Evolutionary conservation across 1,140 invertebrate genomes (phyloP).

Genomic region (Drosophila rufa): DNA sequence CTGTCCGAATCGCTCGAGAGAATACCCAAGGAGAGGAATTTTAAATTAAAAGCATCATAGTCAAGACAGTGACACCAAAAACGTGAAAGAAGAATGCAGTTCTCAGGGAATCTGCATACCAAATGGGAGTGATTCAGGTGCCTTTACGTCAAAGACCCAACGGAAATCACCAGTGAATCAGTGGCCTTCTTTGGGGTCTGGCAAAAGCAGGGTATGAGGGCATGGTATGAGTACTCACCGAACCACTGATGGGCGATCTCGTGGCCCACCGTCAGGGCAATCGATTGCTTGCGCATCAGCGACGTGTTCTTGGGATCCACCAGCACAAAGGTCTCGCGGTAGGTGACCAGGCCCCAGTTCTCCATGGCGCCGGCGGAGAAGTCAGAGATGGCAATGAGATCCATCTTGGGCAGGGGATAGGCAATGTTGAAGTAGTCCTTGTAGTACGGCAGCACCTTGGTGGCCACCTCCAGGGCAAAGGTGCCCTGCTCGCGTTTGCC

Average conservation of each 20-base stretch:
- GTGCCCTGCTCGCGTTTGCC: conserved; percentile 96
- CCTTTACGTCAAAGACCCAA: conserved; percentile 5
- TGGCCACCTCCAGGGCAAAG: conserved; percentile 95
- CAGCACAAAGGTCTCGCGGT: conserved; percentile 92
- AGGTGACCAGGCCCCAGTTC: conserved; percentile 94
- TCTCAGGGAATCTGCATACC: conserved; percentile 16
- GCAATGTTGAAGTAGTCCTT: conserved; percentile 97
- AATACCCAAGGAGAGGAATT: neutral
- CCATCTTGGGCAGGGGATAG: conserved; percentile 98
- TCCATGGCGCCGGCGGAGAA: conserved; percentile 98
- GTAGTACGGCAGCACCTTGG: conserved; percentile 95
- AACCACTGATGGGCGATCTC: conserved; percentile 97
- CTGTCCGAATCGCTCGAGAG: neutral
- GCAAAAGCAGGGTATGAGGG: neutral
- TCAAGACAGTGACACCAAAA: conserved; percentile 22
- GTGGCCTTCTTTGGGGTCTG: neutral
- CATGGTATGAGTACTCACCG: conserved; percentile 81
- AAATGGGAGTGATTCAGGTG: conserved; percentile 23
- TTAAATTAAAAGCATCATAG: neutral
- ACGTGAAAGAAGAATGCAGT: neutral
- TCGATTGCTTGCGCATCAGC: conserved; percentile 92
- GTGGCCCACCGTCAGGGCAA: conserved; percentile 94
- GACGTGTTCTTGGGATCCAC: conserved; percentile 95
- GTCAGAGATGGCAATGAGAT: conserved; percentile 97
- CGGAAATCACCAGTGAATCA: conserved; percentile 6